Evolutionary conservation across 1,140 invertebrate species (phyloP).

Genomic region (Eubasilissa regina): DNA sequence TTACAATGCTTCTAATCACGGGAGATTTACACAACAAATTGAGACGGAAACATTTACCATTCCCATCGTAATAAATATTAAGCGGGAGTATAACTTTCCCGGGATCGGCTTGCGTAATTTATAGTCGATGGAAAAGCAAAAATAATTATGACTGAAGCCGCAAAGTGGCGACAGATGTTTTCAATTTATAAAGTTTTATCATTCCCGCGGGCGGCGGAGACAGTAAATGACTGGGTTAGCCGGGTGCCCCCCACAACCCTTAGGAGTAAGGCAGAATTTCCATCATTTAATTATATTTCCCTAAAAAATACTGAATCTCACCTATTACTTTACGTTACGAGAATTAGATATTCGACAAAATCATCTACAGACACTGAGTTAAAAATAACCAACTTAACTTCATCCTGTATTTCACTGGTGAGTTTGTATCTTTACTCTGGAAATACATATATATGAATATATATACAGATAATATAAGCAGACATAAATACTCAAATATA

Average conservation of each 20-base stretch:
- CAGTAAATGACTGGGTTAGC: conserved; percentile 55
- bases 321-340: no score
- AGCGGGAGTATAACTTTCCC: conserved; percentile 47
- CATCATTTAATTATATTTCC: not conserved
- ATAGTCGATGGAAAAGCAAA: conserved; percentile 60
- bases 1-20: not conserved
- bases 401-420: no score
- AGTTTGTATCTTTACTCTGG: no score
- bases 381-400: no score
- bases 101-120: conserved; percentile 57
- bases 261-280: not conserved
- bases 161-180: conserved; percentile 60
- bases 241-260: not conserved
- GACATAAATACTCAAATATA: no score
- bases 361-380: no score
- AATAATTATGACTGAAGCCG: conserved; percentile 61
- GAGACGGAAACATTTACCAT: conserved; percentile 3
- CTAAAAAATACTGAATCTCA: not conserved
- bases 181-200: conserved; percentile 61
- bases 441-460: no score
- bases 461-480: no score
- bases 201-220: conserved; percentile 50
- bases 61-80: conserved; percentile 6
- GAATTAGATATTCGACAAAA: no score
- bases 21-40: not conserved